Percentiles rank a stretch among this genome's conserved stretches.
phyloP scores from a whole-genome alignment of 2,888 invertebrate species.

The Pherbina coryleti region DNA sequence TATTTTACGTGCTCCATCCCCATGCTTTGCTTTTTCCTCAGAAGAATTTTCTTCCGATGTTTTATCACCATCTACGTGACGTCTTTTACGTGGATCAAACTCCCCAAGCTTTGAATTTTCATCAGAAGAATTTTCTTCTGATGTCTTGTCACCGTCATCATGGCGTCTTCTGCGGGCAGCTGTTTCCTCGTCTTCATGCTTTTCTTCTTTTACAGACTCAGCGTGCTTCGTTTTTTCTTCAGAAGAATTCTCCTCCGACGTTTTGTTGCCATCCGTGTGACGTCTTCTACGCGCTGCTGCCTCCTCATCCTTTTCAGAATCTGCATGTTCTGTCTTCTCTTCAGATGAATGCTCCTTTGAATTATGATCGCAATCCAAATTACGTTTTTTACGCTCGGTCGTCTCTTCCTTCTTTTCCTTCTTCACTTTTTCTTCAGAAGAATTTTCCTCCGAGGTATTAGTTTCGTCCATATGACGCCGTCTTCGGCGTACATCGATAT shows the following conservation, averaged over 20 bases:
- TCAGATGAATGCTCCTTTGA: constrained; percentile 11
- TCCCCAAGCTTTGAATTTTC: neutral
- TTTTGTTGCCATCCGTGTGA: neutral
- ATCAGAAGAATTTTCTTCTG: constrained; percentile 20
- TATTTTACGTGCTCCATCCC: neutral
- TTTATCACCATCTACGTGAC: constrained; percentile 6
- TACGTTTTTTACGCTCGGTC: neutral
- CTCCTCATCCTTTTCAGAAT: neutral
- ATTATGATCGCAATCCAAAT: constrained; percentile 14
- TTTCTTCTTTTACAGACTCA: neutral
- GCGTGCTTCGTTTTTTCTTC: constrained; percentile 25
- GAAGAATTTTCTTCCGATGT: constrained; percentile 37
- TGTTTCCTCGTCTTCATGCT: neutral
- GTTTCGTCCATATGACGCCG: neutral
- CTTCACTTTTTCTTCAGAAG: neutral
- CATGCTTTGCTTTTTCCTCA: constrained; percentile 39
- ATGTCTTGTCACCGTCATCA: constrained; percentile 6
- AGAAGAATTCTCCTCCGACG: constrained; percentile 38
- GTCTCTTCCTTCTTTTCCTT: neutral
- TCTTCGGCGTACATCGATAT: no score
- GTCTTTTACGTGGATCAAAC: neutral
- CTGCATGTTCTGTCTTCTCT: neutral
- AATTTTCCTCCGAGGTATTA: neutral
- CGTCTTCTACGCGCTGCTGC: constrained; percentile 10
- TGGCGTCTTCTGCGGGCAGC: constrained; percentile 12